phyloP scores from a whole-genome alignment of 2,113 vertebrate species.

The Echinops telfairi region DNA sequence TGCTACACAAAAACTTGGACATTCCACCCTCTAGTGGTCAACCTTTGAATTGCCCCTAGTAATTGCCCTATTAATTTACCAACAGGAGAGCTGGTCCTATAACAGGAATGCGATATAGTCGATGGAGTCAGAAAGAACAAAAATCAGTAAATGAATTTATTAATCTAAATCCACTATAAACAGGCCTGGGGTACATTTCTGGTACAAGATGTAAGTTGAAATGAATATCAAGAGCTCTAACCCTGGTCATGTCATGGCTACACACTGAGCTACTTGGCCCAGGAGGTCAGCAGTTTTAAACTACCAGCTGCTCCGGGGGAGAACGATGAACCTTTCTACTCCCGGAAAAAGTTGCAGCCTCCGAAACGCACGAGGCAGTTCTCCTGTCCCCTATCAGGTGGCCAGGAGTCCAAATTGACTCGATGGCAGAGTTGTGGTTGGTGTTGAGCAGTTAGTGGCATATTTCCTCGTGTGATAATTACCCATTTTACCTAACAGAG shows the following conservation, averaged over 20 bases:
- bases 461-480: conserved; percentile 42
- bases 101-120: not conserved
- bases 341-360: no score
- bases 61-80: conserved; percentile 36
- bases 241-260: no score
- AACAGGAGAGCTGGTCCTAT: not conserved
- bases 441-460: not conserved
- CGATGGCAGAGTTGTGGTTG: no score
- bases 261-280: no score
- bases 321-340: no score
- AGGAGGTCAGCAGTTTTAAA: no score
- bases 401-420: no score
- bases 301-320: no score
- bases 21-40: conserved; percentile 72
- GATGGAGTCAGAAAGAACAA: not conserved
- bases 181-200: not conserved
- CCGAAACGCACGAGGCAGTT: no score
- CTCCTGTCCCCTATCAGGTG: no score
- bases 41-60: conserved; percentile 65
- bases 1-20: conserved; percentile 71
- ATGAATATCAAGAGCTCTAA: conserved; percentile 2
- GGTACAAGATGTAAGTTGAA: conserved; percentile 2
- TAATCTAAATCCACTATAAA: conserved; percentile 1
- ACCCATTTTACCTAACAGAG: conserved; percentile 34
- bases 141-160: not conserved